Evolutionary conservation across 2,888 invertebrate species (phyloP).

Genomic region (Syrista parreyssii): DNA sequence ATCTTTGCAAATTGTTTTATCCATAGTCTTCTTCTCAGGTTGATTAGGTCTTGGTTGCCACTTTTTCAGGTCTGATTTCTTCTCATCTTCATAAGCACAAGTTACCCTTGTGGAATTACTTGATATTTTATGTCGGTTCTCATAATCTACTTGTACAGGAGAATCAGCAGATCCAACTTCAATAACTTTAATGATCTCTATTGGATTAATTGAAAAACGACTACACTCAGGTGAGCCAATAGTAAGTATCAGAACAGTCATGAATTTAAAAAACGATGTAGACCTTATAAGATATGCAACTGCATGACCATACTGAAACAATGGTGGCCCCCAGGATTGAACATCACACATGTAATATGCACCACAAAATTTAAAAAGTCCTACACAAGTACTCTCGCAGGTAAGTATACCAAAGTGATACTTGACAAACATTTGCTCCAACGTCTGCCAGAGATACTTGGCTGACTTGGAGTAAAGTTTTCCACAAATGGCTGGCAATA

Average conservation of each 20-base stretch:
- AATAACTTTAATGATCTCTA: constrained; percentile 47
- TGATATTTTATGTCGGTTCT: constrained; percentile 3
- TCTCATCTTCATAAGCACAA: constrained; percentile 38
- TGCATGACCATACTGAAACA: constrained; percentile 49
- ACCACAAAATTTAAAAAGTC: constrained; percentile 53
- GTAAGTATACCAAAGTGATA: constrained; percentile 48
- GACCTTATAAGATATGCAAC: constrained; percentile 49
- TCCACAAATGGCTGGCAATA: constrained; percentile 42
- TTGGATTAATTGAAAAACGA: constrained; percentile 46
- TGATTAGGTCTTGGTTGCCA: constrained; percentile 28
- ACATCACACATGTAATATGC: constrained; percentile 56
- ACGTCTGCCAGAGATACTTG: constrained; percentile 42
- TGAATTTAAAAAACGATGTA: constrained; percentile 47
- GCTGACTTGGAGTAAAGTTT: constrained; percentile 36
- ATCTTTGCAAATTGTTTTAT: constrained; percentile 35
- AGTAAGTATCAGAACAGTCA: constrained; percentile 42
- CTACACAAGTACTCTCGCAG: constrained; percentile 50
- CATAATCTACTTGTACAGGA: neutral
- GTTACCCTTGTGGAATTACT: constrained; percentile 15
- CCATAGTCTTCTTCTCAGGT: constrained; percentile 25
- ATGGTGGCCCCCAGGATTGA: constrained; percentile 50
- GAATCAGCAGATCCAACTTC: constrained; percentile 31
- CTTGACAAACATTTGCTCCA: constrained; percentile 47
- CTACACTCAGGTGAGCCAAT: constrained; percentile 53
- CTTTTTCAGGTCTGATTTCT: constrained; percentile 26